Conservation (phyloP, 2,113 vertebrate species). For the Haemorhous mexicanus region DNA sequence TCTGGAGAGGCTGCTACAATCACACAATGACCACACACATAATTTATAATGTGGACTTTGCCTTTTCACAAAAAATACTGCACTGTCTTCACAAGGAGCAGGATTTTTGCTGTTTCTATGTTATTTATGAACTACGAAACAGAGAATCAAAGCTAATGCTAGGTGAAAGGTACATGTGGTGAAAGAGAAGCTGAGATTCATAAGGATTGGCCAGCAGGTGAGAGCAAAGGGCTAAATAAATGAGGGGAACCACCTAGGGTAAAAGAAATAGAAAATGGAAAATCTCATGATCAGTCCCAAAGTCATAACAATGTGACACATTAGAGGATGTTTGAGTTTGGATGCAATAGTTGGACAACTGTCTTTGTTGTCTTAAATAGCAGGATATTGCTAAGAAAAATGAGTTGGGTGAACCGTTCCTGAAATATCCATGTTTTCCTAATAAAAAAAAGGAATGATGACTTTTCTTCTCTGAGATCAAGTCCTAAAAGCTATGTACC, state of each 20-base stretch:
- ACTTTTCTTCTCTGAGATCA: not conserved
- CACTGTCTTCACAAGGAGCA: not conserved
- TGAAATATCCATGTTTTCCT: not conserved
- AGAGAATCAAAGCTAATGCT: not conserved
- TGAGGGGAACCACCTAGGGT: not conserved
- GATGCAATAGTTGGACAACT: not conserved
- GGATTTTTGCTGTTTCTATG: not conserved
- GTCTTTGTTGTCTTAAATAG: not conserved
- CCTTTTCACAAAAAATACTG: not conserved
- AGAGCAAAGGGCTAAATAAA: not conserved
- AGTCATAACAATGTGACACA: accelerated
- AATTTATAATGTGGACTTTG: not conserved
- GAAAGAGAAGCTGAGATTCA: not conserved
- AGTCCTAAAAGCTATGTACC: not conserved
- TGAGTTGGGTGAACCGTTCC: not conserved
- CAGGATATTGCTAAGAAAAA: not conserved
- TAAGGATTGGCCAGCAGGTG: not conserved
- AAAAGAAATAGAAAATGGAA: not conserved
- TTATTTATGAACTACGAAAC: not conserved
- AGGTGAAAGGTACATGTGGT: not conserved
- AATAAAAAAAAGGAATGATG: not conserved
- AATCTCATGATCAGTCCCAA: not conserved
- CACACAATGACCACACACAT: not conserved
- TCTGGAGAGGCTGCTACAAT: not conserved
- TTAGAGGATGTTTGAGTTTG: not conserved